Base-by-base conservation (phyloP, 2,888 invertebrate genomes). In the Syrista parreyssii region DNA sequence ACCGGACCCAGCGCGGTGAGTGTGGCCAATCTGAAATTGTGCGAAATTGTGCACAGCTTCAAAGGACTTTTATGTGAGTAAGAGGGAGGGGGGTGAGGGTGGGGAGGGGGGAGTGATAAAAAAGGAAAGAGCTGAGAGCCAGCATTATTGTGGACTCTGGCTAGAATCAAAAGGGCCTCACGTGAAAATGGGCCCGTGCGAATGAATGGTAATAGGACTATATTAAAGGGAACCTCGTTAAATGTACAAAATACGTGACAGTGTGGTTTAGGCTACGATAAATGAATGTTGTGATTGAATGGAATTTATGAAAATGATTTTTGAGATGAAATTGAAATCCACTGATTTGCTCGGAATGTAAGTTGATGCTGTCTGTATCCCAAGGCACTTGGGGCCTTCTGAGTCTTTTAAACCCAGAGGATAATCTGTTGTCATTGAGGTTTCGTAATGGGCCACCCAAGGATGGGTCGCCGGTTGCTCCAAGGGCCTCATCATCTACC, bases 21-120 rank as follows among this genome's bases (percentile, higher is more conserved):
- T 85, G 87, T 87, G 82, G 81, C 86, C 82, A 87, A 87, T 87
- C 84, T 83, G 80, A 85, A 86, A 84, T 85, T 84, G 84, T 83
- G 76, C 83, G 77, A 82, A 80, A 82, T 81, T 81, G 80, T 81
- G 79, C 71, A 71, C 55, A 55, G 55, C 23, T 55, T 15, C 23
- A 23, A 55, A 55, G 55, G 55, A 55, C 23, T 55, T 55, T 55
- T 23, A 9, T 55, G 55, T 55, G 55, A 55, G 23, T 6, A 1
- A 4, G 34, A 34, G 34, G 55, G 9, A 2, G 23, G 23, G 9
- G 6, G 4, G 1, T 15, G 15, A 23, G 9, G 9, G 55, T 6
- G 15, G 15, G 9, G 55, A 34, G 1, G 9, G 9, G 9, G 9
- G 9, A 9, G 2, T 6, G 15, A 40, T 15, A 40, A 40, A 40